phyloP scores from a whole-genome alignment of 2,888 invertebrate species.

The Rhagium mordax region DNA sequence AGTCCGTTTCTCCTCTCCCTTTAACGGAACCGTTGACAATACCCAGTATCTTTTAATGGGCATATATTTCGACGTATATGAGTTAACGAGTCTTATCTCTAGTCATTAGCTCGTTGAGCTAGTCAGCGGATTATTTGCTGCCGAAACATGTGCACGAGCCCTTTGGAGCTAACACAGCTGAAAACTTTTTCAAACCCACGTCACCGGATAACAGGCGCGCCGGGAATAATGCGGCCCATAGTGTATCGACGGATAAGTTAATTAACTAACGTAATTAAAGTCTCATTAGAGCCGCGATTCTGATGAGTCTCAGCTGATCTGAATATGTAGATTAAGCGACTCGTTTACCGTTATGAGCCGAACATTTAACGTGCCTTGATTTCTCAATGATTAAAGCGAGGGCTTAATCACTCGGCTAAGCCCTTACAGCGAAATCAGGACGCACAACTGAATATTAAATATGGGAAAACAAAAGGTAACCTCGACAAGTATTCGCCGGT shows the following conservation, averaged over 20 bases:
- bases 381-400: conserved; percentile 54
- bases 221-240: background rate
- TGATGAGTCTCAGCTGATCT: conserved; percentile 62
- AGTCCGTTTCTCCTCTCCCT: too few species aligned
- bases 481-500: conserved; percentile 6
- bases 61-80: too few species aligned
- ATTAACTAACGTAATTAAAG: conserved; percentile 64
- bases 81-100: too few species aligned
- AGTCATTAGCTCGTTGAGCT: too few species aligned
- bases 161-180: background rate
- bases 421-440: conserved; percentile 25
- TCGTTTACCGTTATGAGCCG: conserved; percentile 60
- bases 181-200: background rate
- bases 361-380: conserved; percentile 59
- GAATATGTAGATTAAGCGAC: conserved; percentile 66
- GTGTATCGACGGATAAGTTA: conserved; percentile 56
- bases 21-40: too few species aligned
- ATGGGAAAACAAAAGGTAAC: conserved; percentile 31
- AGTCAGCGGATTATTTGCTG: background rate
- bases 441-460: conserved; percentile 35
- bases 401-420: conserved; percentile 42
- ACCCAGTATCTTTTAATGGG: too few species aligned
- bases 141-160: background rate
- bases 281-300: conserved; percentile 64
- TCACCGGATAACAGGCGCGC: background rate